Evolutionary conservation across 2,113 vertebrate species (phyloP), one percentile per base, ranked within the genome.

Genomic region (Hydropotes inermis): DNA sequence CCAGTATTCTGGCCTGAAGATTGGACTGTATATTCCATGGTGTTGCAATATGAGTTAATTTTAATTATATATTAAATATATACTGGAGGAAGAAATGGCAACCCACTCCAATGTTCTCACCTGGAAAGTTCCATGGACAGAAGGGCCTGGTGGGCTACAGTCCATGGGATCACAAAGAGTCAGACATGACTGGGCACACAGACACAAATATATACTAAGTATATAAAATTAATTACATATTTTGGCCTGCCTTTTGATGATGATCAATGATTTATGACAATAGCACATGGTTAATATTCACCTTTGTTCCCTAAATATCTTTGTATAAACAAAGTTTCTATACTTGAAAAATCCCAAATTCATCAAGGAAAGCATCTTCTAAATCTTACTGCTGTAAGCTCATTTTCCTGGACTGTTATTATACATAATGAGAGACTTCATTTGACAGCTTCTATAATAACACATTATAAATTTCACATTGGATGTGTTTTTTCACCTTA

Each of bases 361-460:
- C 95, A 94, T 88, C 58, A 97, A 92, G 93, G 52, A 94, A 96
- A 96, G 92, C 94, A 87, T 95, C 93, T 91, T 96, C 86, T 79
- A 92, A 92, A 98, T 89, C 89, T 97, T 96, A 96, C 94, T 98
- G 91, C 89, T 98, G 90, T 98, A 98, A 98, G 96, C 95, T 97
- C 67, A 83, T 98, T 97, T 98, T 92, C 67, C 76, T 95, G 93
- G 67, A 90, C 96, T 98, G 91, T 98, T 97, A 98, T 98, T 98
- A 98, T 60, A 96, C 58, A 96, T 98, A 98, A 98, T 98, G 98
- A 98, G 94, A 98, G 98, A 84, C 96, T 97, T 97, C 96, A 96
- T 96, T 96, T 97, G 87, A 97, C 97, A 94, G 67, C 79, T 97
- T 61, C 89, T 96, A 28, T 98, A 98, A 98, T 98, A 97, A 98